Evolutionary conservation across 2,888 invertebrate genomes (phyloP).

Genomic region (Gymnosoma rotundatum): DNA sequence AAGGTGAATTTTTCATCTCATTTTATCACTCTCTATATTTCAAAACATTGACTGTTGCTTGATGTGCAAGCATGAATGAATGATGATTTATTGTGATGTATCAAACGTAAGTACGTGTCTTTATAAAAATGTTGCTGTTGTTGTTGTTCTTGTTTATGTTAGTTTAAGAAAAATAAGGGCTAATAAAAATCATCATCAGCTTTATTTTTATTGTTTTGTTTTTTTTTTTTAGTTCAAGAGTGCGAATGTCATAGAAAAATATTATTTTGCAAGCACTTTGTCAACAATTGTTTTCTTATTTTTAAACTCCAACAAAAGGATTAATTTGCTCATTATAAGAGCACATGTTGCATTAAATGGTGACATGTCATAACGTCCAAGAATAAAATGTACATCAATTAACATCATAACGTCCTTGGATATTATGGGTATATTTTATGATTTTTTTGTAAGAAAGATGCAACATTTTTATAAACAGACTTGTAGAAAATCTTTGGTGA

Average conservation of each 20-base stretch:
- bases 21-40: constrained; percentile 16
- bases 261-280: constrained; percentile 16
- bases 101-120: background rate
- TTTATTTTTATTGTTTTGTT: constrained; percentile 14
- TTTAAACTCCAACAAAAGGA: constrained; percentile 13
- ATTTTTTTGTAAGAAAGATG: no score
- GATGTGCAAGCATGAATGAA: background rate
- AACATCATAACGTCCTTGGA: no score
- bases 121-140: background rate
- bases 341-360: constrained; percentile 41
- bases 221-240: no score
- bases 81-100: constrained; percentile 17
- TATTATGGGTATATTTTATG: no score
- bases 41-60: background rate
- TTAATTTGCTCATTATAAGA: background rate
- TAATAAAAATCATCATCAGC: constrained; percentile 46
- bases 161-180: constrained; percentile 22
- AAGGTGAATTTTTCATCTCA: background rate
- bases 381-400: no score
- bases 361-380: no score
- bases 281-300: constrained; percentile 19
- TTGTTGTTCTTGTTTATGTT: background rate
- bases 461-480: no score
- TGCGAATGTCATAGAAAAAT: constrained; percentile 57
- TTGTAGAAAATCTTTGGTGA: no score